Evolutionary conservation across 1,140 invertebrate species (phyloP), one percentile per base, ranked within the genome.

Genomic region (Trialeurodes vaporariorum): DNA sequence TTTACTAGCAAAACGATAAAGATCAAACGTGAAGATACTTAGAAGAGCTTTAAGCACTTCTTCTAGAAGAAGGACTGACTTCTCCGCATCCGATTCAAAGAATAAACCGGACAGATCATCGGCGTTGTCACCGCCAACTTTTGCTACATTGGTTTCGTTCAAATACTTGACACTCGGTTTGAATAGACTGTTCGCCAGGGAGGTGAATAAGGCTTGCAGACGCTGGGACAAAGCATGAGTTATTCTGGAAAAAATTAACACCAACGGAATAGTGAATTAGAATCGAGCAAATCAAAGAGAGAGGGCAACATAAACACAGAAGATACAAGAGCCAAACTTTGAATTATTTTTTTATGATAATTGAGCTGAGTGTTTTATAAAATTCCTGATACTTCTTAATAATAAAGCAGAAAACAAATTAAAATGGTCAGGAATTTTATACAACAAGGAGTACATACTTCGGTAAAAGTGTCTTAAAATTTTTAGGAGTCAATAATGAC

Each of bases 171-270:
- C 86, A 75, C 94, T 88, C 73, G 88, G 86, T 0, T 96, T 78
- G 71, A 96, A 49, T 49, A 49, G 88, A 73, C 92, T 87, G 2
- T 87, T 88, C 63, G 93, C 92, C 77, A 97, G 96, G 25, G 94
- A 77, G 1, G 92, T 86, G 76, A 97, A 98, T 0, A 98, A 79
- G 25, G 90, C 90, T 77, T 94, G 92, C 11, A 98, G 77, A 64
- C 85, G 86, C 62, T 91, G 86, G 0, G 92, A 91, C 66, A 96
- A 85, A 25, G 83, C 86, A 64, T 82, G 84, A 60, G 88, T 89
- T 27, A 94, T 75, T 74, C 87, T 85, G 77, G 77, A 84, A 76
- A 80, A 81, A 79, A 75, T 66, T 17, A 71, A 65, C n/a, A n/a
- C n/a, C n/a, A n/a, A n/a, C n/a, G n/a, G n/a, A n/a, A n/a, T n/a